Evolutionary conservation across 2,113 vertebrate genomes (phyloP).

Genomic region (Poicephalus gulielmi): DNA sequence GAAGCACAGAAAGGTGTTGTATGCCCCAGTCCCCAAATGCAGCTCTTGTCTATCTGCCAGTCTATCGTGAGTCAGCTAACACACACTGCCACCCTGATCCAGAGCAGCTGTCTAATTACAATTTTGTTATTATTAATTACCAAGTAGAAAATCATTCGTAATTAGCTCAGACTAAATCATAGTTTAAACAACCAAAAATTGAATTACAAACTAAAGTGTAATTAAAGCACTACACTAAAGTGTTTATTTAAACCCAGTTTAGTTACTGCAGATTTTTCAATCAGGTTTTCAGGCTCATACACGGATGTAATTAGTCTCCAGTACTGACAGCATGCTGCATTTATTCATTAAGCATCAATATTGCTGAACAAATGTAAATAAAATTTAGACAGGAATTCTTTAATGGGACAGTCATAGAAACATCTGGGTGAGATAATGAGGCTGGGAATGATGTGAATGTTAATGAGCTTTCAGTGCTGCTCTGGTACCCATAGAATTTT

Average conservation of each 20-base stretch:
- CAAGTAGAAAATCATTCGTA: slow-evolving; percentile 93
- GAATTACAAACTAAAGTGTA: slow-evolving; percentile 89
- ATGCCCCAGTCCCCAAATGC: not conserved
- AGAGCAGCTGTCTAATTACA: slow-evolving; percentile 94
- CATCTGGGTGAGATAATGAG: slow-evolving; percentile 78
- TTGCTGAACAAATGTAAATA: slow-evolving; percentile 82
- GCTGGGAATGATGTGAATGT: slow-evolving; percentile 64
- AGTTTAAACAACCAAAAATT: slow-evolving; percentile 93
- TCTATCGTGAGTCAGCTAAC: slow-evolving; percentile 83
- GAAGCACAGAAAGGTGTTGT: not conserved
- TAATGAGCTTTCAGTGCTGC: slow-evolving; percentile 58
- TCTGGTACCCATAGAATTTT: slow-evolving; percentile 21
- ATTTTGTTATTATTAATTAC: slow-evolving; percentile 99
- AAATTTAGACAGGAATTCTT: slow-evolving; percentile 79
- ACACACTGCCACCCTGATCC: slow-evolving; percentile 82
- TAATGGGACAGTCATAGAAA: slow-evolving; percentile 80
- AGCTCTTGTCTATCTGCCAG: slow-evolving; percentile 76
- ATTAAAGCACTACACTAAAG: slow-evolving; percentile 97
- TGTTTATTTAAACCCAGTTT: slow-evolving; percentile 96
- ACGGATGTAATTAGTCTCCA: slow-evolving; percentile 83
- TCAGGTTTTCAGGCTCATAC: slow-evolving; percentile 79
- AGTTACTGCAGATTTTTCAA: slow-evolving; percentile 86
- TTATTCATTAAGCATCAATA: slow-evolving; percentile 85
- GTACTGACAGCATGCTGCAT: slow-evolving; percentile 80
- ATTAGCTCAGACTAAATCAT: slow-evolving; percentile 97